Evolutionary conservation across 2,797 vertebrate genomes (phyloP).

Genomic region (Diplodus puntazzo): DNA sequence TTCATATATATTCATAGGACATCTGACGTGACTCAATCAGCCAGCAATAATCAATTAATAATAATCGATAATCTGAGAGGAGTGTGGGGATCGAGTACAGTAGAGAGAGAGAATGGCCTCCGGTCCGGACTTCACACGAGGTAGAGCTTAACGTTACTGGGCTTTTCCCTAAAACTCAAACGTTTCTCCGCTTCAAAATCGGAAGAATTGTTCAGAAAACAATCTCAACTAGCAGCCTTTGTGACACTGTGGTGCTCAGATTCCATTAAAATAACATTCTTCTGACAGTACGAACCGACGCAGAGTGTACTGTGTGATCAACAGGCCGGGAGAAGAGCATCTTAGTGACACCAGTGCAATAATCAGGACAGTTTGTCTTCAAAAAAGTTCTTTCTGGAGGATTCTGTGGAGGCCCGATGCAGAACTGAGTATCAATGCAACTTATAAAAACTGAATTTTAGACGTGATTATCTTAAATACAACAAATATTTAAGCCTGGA

Average conservation of each 20-base stretch:
- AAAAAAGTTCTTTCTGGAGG: neutral
- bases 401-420: neutral
- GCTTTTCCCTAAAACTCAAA: slow-evolving; percentile 18
- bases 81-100: slow-evolving; percentile 34
- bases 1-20: neutral
- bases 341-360: slow-evolving; percentile 26
- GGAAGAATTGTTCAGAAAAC: slow-evolving; percentile 7
- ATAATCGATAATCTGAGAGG: slow-evolving; percentile 19
- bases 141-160: slow-evolving; percentile 58
- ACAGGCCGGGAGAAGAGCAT: neutral
- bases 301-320: slow-evolving; percentile 15
- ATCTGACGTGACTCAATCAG: slow-evolving; percentile 13
- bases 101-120: slow-evolving; percentile 33
- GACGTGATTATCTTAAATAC: neutral
- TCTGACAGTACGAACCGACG: slow-evolving; percentile 26
- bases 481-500: neutral
- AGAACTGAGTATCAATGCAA: slow-evolving; percentile 11
- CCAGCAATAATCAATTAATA: slow-evolving; percentile 10
- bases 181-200: slow-evolving; percentile 10
- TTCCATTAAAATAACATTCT: slow-evolving; percentile 46
- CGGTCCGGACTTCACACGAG: slow-evolving; percentile 51
- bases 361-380: slow-evolving; percentile 6
- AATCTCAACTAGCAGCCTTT: slow-evolving; percentile 39
- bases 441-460: neutral
- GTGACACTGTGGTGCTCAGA: slow-evolving; percentile 33